Evolutionary conservation across 30 jellyfish, hydroid and myxozoan species (phyloP).

Genomic region (Catostylus mosaicus): DNA sequence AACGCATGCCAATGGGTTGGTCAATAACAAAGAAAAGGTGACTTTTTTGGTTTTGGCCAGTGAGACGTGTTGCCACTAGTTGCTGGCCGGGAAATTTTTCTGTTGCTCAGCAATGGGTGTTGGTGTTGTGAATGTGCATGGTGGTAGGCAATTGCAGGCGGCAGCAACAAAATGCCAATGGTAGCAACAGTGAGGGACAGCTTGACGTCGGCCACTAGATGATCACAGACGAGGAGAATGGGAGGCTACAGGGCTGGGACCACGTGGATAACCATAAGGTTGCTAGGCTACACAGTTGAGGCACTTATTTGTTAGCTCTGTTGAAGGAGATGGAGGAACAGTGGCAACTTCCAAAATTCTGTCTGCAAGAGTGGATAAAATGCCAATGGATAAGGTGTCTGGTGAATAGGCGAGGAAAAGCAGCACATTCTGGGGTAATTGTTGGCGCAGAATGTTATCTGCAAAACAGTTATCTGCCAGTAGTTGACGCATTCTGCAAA

Average conservation of each 20-base stretch:
- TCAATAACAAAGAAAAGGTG: no score
- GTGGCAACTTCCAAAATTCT: not conserved
- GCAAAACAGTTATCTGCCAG: not conserved
- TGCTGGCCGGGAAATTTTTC: not conserved
- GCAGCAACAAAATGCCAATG: not conserved
- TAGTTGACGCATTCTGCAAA: not conserved
- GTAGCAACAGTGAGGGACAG: not conserved
- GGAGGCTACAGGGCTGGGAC: not conserved
- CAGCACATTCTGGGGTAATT: not conserved
- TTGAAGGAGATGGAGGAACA: not conserved
- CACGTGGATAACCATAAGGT: not conserved
- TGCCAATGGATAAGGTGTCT: not conserved
- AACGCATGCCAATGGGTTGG: not conserved
- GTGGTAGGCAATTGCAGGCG: not conserved
- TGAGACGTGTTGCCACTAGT: not conserved
- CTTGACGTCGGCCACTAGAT: not conserved
- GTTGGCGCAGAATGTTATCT: not conserved
- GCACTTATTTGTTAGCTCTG: not conserved
- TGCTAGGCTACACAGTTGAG: not conserved
- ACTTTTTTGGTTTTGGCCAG: no score
- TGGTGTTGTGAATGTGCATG: not conserved
- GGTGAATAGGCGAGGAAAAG: no score
- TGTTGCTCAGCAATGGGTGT: not conserved
- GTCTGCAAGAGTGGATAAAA: not conserved
- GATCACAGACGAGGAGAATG: not conserved